phyloP scores from a whole-genome alignment of 2,113 vertebrate genomes.

The Petrocephalus microphthalmus region DNA sequence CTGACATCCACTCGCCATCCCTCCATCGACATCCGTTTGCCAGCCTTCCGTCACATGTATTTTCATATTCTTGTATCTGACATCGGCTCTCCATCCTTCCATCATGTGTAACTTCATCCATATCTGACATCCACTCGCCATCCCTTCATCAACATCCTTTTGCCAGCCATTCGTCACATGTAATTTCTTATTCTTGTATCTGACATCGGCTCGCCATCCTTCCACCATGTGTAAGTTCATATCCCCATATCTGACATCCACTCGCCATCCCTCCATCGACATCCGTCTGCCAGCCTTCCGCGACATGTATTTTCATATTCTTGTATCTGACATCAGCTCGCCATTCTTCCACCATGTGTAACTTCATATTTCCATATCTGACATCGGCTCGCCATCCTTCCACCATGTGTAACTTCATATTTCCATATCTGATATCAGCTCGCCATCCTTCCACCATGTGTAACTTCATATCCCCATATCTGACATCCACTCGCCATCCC shows the following conservation, averaged over 20 bases:
- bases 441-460: no score
- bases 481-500: neutral
- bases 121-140: neutral
- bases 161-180: neutral
- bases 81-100: neutral
- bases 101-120: neutral
- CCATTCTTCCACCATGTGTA: neutral
- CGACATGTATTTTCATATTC: no score
- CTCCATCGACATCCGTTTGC: neutral
- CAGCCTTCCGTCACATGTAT: no score
- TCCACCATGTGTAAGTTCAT: no score
- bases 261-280: neutral
- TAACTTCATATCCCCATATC: neutral
- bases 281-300: no score
- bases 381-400: neutral
- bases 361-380: neutral
- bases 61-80: neutral
- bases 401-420: no score
- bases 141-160: neutral
- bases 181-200: neutral
- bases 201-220: neutral
- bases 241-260: neutral
- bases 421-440: no score
- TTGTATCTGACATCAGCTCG: neutral
- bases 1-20: neutral